Evolutionary conservation across 2,888 invertebrate species (phyloP).

Genomic region (Aspidapion aeneum): DNA sequence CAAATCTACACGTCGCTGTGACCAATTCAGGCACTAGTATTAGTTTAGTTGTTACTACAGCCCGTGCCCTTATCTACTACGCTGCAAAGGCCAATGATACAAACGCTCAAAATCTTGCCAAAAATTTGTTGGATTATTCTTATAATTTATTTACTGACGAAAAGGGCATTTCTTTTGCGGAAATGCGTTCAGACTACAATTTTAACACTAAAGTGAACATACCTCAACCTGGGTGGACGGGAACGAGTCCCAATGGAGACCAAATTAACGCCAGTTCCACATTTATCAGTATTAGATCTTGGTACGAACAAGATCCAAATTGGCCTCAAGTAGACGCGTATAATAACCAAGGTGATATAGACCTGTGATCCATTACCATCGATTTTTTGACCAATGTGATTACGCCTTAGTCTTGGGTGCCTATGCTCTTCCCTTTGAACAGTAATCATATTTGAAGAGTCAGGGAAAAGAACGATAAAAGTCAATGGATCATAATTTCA

Average conservation of each 20-base stretch:
- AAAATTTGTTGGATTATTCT: constrained; percentile 25
- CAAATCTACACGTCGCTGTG: constrained; percentile 23
- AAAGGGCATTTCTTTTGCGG: constrained; percentile 24
- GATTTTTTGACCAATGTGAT: constrained; percentile 32
- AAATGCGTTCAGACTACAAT: constrained; percentile 6
- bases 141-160: constrained; percentile 20
- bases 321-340: constrained; percentile 25
- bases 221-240: constrained; percentile 27
- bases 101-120: constrained; percentile 23
- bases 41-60: constrained; percentile 28
- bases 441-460: neutral
- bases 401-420: constrained; percentile 27
- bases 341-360: constrained; percentile 25
- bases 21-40: constrained; percentile 21
- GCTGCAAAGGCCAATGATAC: constrained; percentile 26
- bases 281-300: constrained; percentile 28
- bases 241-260: constrained; percentile 30
- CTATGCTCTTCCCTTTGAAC: constrained; percentile 12
- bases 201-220: constrained; percentile 25
- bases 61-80: constrained; percentile 29
- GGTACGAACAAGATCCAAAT: constrained; percentile 29
- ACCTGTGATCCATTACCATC: constrained; percentile 26
- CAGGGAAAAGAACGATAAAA: no score
- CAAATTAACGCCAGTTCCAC: constrained; percentile 26
- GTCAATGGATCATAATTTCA: no score